Percentiles rank a stretch among this genome's conserved stretches.
phyloP scores from a whole-genome alignment of 2,797 vertebrate genomes.

The Megalops cyprinoides region DNA sequence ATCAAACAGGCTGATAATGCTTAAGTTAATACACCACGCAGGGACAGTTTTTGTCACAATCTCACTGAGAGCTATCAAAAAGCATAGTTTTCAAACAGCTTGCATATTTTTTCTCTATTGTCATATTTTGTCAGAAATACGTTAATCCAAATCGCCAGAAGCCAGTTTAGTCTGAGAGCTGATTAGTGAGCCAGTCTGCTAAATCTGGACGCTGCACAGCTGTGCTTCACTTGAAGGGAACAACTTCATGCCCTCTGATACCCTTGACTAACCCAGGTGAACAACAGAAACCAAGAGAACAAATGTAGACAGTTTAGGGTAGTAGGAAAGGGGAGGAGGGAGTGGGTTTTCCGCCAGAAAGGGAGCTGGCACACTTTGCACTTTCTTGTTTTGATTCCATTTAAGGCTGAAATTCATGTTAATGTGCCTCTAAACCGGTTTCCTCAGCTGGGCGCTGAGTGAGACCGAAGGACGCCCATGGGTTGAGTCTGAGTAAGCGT shows the following conservation, averaged over 20 bases:
- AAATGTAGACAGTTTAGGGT: constrained; percentile 27
- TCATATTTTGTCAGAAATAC: neutral
- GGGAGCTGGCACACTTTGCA: constrained; percentile 39
- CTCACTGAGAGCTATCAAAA: neutral
- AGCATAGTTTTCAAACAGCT: no score
- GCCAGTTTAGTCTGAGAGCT: constrained; percentile 24
- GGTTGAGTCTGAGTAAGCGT: neutral
- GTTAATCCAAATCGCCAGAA: neutral
- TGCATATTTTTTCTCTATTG: neutral
- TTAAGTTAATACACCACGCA: neutral
- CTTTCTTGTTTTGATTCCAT: constrained; percentile 43
- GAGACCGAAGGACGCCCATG: neutral
- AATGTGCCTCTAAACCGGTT: constrained; percentile 4
- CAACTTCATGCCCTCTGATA: constrained; percentile 41
- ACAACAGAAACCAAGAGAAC: constrained; percentile 41
- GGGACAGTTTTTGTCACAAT: neutral
- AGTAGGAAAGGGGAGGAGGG: constrained; percentile 39
- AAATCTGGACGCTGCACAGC: constrained; percentile 17
- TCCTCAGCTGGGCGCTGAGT: neutral
- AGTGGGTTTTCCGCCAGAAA: constrained; percentile 38
- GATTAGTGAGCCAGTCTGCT: constrained; percentile 12
- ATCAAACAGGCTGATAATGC: neutral
- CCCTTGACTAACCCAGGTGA: constrained; percentile 40
- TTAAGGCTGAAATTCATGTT: constrained; percentile 24
- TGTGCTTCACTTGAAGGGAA: constrained; percentile 30